Evolutionary conservation across 2,113 vertebrate species (phyloP).

Genomic region (Chaetura pelagica): DNA sequence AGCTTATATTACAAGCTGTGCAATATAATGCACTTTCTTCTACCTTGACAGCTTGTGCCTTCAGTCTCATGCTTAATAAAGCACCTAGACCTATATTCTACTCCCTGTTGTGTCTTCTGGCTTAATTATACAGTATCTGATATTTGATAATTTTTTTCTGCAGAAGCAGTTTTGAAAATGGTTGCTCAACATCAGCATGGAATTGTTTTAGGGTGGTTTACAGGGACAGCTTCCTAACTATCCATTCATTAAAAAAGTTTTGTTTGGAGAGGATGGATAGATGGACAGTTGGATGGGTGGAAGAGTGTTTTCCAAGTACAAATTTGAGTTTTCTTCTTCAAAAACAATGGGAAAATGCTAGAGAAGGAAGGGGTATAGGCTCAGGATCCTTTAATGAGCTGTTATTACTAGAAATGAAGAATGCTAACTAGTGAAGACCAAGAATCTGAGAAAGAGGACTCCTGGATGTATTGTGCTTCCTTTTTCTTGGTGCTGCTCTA

Average conservation of each 20-base stretch:
- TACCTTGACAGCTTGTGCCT: not conserved
- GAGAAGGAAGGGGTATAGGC: not conserved
- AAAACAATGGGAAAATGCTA: not conserved
- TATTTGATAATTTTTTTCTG: conserved; percentile 62
- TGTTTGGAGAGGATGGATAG: not conserved
- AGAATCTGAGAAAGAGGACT: not conserved
- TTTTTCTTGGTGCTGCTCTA: not conserved
- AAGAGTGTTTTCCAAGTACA: not conserved
- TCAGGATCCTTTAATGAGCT: not conserved
- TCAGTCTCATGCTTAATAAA: conserved; percentile 63
- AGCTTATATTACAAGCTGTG: conserved; percentile 14
- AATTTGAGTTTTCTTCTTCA: not conserved
- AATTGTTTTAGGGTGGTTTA: conserved; percentile 55
- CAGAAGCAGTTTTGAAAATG: conserved; percentile 42
- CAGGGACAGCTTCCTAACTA: not conserved
- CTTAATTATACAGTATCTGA: conserved; percentile 68
- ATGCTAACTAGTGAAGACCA: not conserved
- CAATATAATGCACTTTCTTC: not conserved
- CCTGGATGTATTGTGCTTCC: not conserved
- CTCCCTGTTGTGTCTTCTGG: conserved; percentile 55
- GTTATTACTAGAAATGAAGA: not conserved
- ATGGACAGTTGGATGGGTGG: not conserved
- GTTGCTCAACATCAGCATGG: conserved; percentile 20
- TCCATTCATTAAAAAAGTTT: not conserved
- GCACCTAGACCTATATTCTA: conserved; percentile 49